phyloP scores from a whole-genome alignment of 2,113 vertebrate species.

The Tinamus guttatus region DNA sequence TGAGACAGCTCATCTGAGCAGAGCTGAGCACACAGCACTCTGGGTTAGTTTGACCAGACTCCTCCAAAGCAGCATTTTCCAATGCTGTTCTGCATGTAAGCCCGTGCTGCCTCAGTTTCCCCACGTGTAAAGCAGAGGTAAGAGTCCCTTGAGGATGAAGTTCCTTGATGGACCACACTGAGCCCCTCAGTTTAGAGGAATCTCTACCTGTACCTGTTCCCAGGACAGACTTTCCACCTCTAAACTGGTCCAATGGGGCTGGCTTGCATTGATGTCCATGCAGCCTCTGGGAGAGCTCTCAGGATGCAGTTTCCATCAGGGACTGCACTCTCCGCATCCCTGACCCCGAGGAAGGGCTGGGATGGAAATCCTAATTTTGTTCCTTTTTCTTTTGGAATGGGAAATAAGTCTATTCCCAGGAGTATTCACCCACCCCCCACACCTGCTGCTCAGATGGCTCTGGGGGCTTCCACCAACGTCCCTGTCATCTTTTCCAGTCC shows the following conservation, averaged over 20 bases:
- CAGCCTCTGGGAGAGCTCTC: too few species aligned
- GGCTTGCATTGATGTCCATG: neutral
- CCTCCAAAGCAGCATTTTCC: neutral
- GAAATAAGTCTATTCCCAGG: neutral
- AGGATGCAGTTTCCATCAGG: neutral
- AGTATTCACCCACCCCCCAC: fast-evolving
- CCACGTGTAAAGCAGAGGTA: neutral
- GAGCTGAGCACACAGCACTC: fast-evolving
- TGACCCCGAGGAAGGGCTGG: neutral
- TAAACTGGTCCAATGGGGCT: neutral
- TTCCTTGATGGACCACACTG: neutral
- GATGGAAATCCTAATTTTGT: too few species aligned
- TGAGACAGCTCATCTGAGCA: fast-evolving
- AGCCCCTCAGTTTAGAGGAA: neutral
- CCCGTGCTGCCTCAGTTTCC: neutral
- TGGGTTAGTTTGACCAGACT: neutral
- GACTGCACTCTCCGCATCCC: neutral
- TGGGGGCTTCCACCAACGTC: fast-evolving
- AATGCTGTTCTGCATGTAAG: neutral
- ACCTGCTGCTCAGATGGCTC: neutral
- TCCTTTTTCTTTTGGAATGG: too few species aligned
- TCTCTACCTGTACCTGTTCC: neutral
- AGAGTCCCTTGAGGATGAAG: neutral
- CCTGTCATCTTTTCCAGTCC: neutral
- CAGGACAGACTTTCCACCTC: neutral